These are phyloP conservation scores for Hylaeus anthracinus DNA, from an alignment of 1,140 invertebrate genomes.

Conservation along the genomic window DNA sequence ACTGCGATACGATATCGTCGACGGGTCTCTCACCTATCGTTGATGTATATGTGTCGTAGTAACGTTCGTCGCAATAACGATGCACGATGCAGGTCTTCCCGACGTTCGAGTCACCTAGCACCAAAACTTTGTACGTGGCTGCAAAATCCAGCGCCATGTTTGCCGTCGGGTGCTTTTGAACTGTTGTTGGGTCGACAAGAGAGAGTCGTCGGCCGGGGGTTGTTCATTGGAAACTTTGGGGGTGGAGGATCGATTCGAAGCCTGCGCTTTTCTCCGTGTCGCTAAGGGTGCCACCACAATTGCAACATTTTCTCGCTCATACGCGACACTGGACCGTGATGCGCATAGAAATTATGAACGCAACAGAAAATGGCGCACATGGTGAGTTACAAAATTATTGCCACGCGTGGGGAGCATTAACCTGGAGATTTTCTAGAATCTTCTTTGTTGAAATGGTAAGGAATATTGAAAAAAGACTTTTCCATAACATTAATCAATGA, in stretches of 20 bases:
- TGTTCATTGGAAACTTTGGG: slow-evolving; percentile 55
- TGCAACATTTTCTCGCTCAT: slow-evolving; percentile 32
- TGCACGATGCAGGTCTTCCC: slow-evolving; percentile 96
- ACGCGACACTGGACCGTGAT: slow-evolving; percentile 7
- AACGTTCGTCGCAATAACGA: slow-evolving; percentile 93
- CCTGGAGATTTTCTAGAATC: too few relatives aligned
- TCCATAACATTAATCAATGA: too few relatives aligned
- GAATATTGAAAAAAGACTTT: too few relatives aligned
- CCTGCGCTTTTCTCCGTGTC: slow-evolving; percentile 65
- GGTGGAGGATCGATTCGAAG: slow-evolving; percentile 73
- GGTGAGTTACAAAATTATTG: too few relatives aligned
- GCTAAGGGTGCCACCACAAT: slow-evolving; percentile 49
- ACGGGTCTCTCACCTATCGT: slow-evolving; percentile 89
- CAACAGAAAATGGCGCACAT: too few relatives aligned
- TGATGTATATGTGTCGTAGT: slow-evolving; percentile 95
- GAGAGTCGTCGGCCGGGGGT: slow-evolving; percentile 70
- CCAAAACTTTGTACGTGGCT: slow-evolving; percentile 92
- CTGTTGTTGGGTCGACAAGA: slow-evolving; percentile 69
- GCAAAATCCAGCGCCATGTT: slow-evolving; percentile 91
- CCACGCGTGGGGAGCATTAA: too few relatives aligned
- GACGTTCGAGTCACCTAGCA: slow-evolving; percentile 94
- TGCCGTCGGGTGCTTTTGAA: slow-evolving; percentile 64
- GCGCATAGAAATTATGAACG: too few relatives aligned
- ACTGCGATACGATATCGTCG: neutral
- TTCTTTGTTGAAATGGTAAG: too few relatives aligned